These are phyloP conservation scores for Nomada flava DNA, from an alignment of 2,888 invertebrate genomes.

Conservation along the genomic window DNA sequence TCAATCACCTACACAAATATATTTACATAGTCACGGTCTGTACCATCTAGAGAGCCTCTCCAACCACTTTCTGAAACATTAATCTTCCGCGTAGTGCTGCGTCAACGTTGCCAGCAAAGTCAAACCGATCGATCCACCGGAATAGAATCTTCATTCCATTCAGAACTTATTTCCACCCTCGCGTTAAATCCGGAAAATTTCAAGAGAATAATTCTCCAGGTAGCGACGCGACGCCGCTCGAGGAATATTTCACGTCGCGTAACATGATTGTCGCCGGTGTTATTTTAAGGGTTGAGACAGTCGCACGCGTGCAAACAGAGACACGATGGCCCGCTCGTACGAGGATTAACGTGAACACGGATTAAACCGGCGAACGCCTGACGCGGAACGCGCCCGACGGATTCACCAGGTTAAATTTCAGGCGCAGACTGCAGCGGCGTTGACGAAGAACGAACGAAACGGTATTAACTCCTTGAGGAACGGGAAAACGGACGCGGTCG, in stretches of 20 bases:
- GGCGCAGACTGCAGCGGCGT: neutral
- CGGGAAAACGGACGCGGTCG: neutral
- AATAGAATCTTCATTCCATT: neutral
- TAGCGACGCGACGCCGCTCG: too few relatives aligned
- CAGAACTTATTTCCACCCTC: neutral
- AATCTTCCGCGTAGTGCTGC: neutral
- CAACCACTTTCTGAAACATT: neutral
- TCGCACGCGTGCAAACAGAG: conserved; percentile 33
- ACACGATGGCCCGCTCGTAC: conserved; percentile 37
- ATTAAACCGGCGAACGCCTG: conserved; percentile 50
- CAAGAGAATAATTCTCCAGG: neutral
- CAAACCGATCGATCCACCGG: conserved; percentile 4
- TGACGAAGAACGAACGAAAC: conserved; percentile 27
- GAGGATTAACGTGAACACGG: conserved; percentile 62
- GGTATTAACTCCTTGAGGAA: conserved; percentile 48
- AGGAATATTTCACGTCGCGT: neutral
- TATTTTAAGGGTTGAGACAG: conserved; percentile 23
- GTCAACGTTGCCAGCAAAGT: conserved; percentile 8
- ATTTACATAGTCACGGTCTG: too few relatives aligned
- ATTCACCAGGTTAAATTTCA: conserved; percentile 42
- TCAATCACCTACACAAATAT: too few relatives aligned
- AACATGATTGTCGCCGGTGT: conserved; percentile 20
- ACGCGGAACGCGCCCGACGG: too few relatives aligned
- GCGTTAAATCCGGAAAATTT: neutral
- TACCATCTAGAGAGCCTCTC: neutral